phyloP scores from a whole-genome alignment of 1,140 invertebrate genomes.

The Hypothenemus hampei region DNA sequence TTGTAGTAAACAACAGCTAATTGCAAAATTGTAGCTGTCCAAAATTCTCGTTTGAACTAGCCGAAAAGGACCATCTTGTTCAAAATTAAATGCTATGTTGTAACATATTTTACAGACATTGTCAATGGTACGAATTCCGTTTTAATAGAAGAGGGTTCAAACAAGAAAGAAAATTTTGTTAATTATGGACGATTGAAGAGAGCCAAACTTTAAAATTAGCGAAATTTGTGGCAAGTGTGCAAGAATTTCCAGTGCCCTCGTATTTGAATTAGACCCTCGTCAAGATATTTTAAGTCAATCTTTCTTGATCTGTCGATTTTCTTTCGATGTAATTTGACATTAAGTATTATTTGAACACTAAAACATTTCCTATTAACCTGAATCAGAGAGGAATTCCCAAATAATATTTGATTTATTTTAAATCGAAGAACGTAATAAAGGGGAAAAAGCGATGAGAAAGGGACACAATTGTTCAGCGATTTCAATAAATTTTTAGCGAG shows the following conservation, averaged over 20 bases:
- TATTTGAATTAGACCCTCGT: conserved; percentile 20
- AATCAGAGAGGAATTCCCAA: not conserved
- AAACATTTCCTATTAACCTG: not conserved
- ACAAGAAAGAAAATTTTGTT: conserved; percentile 26
- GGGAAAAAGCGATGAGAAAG: too few relatives aligned
- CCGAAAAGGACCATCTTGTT: conserved; percentile 12
- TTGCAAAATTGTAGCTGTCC: conserved; percentile 17
- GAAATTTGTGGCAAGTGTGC: conserved; percentile 16
- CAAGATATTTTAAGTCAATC: conserved; percentile 17
- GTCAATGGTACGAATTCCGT: conserved; percentile 23
- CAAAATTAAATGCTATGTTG: conserved; percentile 23
- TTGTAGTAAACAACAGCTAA: conserved; percentile 22
- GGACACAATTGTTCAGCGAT: too few relatives aligned
- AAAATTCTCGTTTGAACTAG: conserved; percentile 12
- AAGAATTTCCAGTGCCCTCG: conserved; percentile 20
- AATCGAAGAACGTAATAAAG: too few relatives aligned
- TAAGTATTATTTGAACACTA: not conserved
- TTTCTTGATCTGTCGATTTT: conserved; percentile 20
- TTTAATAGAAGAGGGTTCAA: conserved; percentile 25
- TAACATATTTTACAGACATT: conserved; percentile 28
- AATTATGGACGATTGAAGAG: conserved; percentile 8
- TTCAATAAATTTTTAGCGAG: too few relatives aligned
- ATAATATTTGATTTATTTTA: too few relatives aligned
- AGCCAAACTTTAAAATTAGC: conserved; percentile 24
- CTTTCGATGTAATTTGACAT: conserved; percentile 16